Evolutionary conservation across 2,888 invertebrate species (phyloP).

Genomic region (Pomacea canaliculata): DNA sequence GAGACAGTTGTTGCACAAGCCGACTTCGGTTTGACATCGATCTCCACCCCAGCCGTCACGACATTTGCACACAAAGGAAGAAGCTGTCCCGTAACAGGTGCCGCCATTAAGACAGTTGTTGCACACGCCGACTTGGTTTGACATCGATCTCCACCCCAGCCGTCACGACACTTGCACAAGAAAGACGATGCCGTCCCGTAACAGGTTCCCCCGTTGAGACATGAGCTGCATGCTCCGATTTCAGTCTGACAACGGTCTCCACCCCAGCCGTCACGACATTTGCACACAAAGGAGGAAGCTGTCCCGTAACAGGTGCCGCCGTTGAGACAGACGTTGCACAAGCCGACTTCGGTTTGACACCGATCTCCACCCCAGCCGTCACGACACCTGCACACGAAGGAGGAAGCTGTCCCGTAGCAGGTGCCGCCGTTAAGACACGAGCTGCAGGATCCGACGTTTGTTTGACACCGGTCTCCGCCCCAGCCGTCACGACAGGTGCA

Average conservation of each 20-base stretch:
- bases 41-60: conserved; percentile 12
- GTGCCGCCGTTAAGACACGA: conserved; percentile 15
- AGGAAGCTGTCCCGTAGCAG: not conserved
- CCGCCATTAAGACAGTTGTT: conserved; percentile 14
- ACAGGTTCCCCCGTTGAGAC: conserved; percentile 19
- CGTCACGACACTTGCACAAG: conserved; percentile 14
- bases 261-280: not conserved
- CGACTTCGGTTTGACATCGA: conserved; percentile 5
- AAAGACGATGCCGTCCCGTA: not conserved
- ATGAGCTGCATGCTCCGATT: conserved; percentile 6
- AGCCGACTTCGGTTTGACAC: conserved; percentile 3
- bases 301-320: conserved; percentile 11
- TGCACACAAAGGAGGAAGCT: not conserved
- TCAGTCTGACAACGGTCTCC: conserved; percentile 11
- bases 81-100: not conserved
- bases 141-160: conserved; percentile 17
- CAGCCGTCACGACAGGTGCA: conserved; percentile 14
- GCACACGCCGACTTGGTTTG: not conserved
- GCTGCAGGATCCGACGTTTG: not conserved
- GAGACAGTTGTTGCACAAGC: not conserved
- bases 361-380: conserved; percentile 8
- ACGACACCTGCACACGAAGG: not conserved
- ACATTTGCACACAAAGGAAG: not conserved
- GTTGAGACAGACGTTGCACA: conserved; percentile 4
- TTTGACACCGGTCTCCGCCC: conserved; percentile 12